Conservation (phyloP, 2,888 invertebrate genomes). For the Epistrophe eligans region DNA sequence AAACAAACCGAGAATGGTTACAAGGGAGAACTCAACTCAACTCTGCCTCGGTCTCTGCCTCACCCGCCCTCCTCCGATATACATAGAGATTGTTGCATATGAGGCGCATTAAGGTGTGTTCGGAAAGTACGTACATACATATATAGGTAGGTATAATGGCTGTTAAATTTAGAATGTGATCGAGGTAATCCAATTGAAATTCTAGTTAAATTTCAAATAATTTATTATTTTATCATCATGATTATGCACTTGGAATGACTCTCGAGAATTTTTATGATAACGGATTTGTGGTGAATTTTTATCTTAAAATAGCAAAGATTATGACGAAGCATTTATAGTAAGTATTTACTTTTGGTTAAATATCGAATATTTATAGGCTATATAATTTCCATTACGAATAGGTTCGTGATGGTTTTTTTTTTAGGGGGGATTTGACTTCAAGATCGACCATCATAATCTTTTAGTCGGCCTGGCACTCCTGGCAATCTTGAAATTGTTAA, state of each 20-base stretch:
- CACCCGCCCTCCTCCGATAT: background rate
- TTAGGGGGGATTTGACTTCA: no score
- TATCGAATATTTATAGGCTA: no score
- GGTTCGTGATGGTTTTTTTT: no score
- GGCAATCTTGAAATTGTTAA: no score
- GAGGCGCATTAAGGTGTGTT: slow-evolving; percentile 66
- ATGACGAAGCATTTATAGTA: background rate
- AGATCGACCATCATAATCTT: no score
- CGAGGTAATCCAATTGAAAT: slow-evolving; percentile 57
- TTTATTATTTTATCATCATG: slow-evolving; percentile 14
- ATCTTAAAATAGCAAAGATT: background rate
- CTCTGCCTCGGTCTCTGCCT: no score
- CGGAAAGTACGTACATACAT: no score
- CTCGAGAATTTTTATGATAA: slow-evolving; percentile 13
- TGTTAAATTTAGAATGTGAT: slow-evolving; percentile 71
- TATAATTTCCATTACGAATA: no score
- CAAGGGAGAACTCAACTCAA: slow-evolving; percentile 49
- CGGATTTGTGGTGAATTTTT: slow-evolving; percentile 5
- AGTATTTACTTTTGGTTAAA: no score
- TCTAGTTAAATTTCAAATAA: slow-evolving; percentile 39
- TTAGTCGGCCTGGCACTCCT: no score
- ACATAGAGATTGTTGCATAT: slow-evolving; percentile 1
- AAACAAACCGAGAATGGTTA: slow-evolving; percentile 48
- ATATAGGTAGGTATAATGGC: slow-evolving; percentile 3
- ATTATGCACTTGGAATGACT: slow-evolving; percentile 25